phyloP scores from a whole-genome alignment of 2,797 vertebrate species.

The Sebastes miniatus region DNA sequence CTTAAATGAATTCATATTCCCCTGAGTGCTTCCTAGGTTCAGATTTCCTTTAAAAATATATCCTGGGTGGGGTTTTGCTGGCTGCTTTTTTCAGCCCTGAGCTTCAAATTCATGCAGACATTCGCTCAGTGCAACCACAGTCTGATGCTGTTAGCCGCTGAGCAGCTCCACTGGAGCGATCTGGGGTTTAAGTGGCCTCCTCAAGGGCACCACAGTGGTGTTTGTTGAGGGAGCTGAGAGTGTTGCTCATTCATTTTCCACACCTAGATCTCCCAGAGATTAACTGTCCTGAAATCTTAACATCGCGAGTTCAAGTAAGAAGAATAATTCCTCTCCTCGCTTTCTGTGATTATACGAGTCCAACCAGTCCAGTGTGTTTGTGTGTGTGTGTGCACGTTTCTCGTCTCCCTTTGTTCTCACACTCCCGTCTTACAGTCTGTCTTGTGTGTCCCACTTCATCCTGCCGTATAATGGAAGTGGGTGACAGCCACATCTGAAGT shows the following conservation, averaged over 20 bases:
- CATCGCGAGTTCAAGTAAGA: conserved; percentile 27
- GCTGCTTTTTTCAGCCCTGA: conserved; percentile 33
- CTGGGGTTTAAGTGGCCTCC: conserved; percentile 67
- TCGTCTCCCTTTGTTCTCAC: conserved; percentile 73
- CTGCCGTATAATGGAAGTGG: conserved; percentile 70
- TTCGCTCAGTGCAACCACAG: conserved; percentile 45
- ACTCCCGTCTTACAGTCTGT: conserved; percentile 60
- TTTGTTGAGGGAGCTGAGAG: conserved; percentile 49
- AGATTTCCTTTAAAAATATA: conserved; percentile 42
- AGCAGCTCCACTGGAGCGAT: conserved; percentile 68
- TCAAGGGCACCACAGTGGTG: conserved; percentile 53
- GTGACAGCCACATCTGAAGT: conserved; percentile 79
- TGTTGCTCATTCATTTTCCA: conserved; percentile 57
- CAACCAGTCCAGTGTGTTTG: conserved; percentile 1
- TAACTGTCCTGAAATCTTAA: conserved; percentile 53
- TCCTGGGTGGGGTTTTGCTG: conserved; percentile 26
- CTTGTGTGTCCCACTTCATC: conserved; percentile 71
- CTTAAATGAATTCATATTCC: conserved; percentile 54
- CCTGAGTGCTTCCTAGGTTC: conserved; percentile 32
- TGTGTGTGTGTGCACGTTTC: conserved; percentile 20
- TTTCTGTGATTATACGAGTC: conserved; percentile 31
- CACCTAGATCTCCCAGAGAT: conserved; percentile 47
- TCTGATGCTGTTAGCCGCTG: conserved; percentile 61
- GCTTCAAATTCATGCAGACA: conserved; percentile 62
- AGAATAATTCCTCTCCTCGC: conserved; percentile 28